A percentile compares a stretch with the other conserved stretches of the same genome.
Evolutionary conservation across 2,888 invertebrate genomes (phyloP).

Genomic region (Craniophora ligustri): DNA sequence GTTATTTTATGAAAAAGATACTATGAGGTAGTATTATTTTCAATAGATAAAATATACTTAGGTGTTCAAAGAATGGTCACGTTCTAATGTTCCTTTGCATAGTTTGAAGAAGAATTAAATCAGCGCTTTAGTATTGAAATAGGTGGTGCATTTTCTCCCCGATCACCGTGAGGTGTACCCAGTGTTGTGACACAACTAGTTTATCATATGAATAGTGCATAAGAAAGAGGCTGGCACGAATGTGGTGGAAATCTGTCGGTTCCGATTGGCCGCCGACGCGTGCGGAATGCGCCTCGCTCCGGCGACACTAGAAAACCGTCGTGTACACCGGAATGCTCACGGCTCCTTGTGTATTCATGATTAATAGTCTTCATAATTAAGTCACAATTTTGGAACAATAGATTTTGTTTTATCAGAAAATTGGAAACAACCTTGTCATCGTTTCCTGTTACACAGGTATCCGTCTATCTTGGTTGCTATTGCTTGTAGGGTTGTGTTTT

Average conservation of each 20-base stretch:
- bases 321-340: slow-evolving; percentile 64
- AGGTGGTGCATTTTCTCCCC: slow-evolving; percentile 21
- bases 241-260: slow-evolving; percentile 76
- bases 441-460: too few relatives aligned
- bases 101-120: background rate
- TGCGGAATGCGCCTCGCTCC: slow-evolving; percentile 80
- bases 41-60: too few relatives aligned
- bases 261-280: slow-evolving; percentile 83
- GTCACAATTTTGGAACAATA: slow-evolving; percentile 2
- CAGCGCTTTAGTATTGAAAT: background rate
- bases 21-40: too few relatives aligned
- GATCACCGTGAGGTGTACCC: slow-evolving; percentile 12
- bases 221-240: slow-evolving; percentile 48
- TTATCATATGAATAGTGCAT: slow-evolving; percentile 53
- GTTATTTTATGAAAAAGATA: too few relatives aligned
- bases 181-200: slow-evolving; percentile 43
- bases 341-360: slow-evolving; percentile 59
- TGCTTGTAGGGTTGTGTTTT: too few relatives aligned
- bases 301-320: slow-evolving; percentile 80
- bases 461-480: too few relatives aligned
- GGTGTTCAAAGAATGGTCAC: background rate
- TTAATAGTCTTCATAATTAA: slow-evolving; percentile 34
- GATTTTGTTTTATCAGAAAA: background rate
- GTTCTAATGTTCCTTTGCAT: background rate
- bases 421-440: too few relatives aligned